Evolutionary conservation across 2,888 invertebrate genomes (phyloP).

Genomic region (Trissolcus brochymenae): DNA sequence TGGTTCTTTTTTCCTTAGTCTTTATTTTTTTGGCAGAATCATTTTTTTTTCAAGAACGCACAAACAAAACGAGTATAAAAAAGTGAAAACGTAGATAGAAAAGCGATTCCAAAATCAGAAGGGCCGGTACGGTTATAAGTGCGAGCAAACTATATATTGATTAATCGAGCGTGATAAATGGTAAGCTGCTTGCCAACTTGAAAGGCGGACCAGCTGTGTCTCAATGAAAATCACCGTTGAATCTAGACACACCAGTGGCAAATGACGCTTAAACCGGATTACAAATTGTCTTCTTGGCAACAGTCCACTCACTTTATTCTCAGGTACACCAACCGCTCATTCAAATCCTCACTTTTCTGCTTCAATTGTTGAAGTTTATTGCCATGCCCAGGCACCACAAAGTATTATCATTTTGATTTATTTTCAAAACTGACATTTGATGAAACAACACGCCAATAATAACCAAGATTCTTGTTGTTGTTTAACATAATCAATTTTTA

Average conservation of each 20-base stretch:
- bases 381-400: slow-evolving; percentile 30
- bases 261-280: slow-evolving; percentile 58
- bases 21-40: no score
- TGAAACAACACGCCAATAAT: no score
- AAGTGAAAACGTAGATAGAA: background rate
- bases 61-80: no score
- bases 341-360: slow-evolving; percentile 50
- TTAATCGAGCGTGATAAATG: slow-evolving; percentile 73
- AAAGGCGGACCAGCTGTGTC: slow-evolving; percentile 63
- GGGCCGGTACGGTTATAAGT: slow-evolving; percentile 48
- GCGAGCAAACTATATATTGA: slow-evolving; percentile 65
- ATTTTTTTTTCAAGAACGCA: no score
- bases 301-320: slow-evolving; percentile 49
- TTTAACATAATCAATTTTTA: no score
- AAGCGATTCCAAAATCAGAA: background rate
- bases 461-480: no score
- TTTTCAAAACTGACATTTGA: no score
- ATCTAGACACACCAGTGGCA: slow-evolving; percentile 52
- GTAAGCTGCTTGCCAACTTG: slow-evolving; percentile 70
- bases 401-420: slow-evolving; percentile 13
- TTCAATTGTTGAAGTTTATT: slow-evolving; percentile 48
- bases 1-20: no score
- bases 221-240: slow-evolving; percentile 58
- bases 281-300: slow-evolving; percentile 57
- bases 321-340: slow-evolving; percentile 39